phyloP scores from a whole-genome alignment of 2,888 invertebrate genomes.

The Chrysolina oricalcia region DNA sequence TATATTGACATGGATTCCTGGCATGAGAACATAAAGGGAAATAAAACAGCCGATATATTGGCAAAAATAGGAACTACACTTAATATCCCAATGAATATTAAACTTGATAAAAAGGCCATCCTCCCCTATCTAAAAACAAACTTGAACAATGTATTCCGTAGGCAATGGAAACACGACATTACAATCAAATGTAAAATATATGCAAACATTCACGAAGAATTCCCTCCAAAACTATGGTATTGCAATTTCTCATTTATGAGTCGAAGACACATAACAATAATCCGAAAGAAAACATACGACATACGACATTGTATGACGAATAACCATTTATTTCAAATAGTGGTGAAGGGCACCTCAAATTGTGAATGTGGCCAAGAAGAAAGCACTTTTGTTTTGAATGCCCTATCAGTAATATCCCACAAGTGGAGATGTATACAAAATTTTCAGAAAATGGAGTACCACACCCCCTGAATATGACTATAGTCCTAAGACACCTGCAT shows the following conservation, averaged over 20 bases:
- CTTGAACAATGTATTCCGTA: not conserved
- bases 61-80: constrained; percentile 5
- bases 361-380: too few relatives aligned
- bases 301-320: too few relatives aligned
- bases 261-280: too few relatives aligned
- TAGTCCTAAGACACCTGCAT: too few relatives aligned
- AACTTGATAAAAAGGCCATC: not conserved
- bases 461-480: too few relatives aligned
- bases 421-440: too few relatives aligned
- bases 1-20: constrained; percentile 1
- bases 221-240: constrained; percentile 4
- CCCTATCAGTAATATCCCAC: too few relatives aligned
- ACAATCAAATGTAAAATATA: not conserved
- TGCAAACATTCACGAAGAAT: not conserved
- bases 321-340: too few relatives aligned
- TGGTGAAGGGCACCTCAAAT: too few relatives aligned
- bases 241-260: not conserved
- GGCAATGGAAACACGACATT: not conserved
- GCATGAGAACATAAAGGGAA: constrained; percentile 1
- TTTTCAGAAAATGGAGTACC: too few relatives aligned
- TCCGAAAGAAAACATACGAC: too few relatives aligned
- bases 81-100: not conserved
- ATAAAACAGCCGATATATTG: not conserved
- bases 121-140: not conserved
- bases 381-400: too few relatives aligned